Evolutionary conservation across 2,797 vertebrate genomes (phyloP).

Genomic region (Argyrosomus regius): DNA sequence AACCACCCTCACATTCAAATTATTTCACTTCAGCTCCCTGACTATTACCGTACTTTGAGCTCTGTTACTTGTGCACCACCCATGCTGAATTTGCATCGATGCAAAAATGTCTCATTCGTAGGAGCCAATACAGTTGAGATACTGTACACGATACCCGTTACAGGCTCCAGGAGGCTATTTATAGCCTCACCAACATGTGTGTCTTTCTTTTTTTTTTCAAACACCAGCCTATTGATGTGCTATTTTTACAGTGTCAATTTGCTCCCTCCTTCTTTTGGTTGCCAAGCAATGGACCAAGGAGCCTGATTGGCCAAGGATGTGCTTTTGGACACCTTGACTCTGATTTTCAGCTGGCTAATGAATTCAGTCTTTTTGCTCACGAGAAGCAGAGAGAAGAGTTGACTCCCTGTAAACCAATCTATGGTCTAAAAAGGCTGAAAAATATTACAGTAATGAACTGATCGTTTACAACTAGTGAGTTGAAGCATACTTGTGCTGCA

Average conservation of each 20-base stretch:
- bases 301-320: constrained; percentile 75
- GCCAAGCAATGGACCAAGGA: constrained; percentile 77
- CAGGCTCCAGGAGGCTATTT: constrained; percentile 87
- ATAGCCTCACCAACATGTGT: constrained; percentile 89
- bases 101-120: constrained; percentile 77
- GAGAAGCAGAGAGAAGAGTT: constrained; percentile 26
- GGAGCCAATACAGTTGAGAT: constrained; percentile 82
- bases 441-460: not conserved
- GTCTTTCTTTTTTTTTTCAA: constrained; percentile 87
- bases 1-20: constrained; percentile 63
- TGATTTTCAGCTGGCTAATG: constrained; percentile 70
- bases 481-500: not conserved
- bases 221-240: constrained; percentile 88
- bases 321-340: constrained; percentile 73
- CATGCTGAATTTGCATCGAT: constrained; percentile 68
- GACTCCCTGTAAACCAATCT: not conserved
- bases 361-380: constrained; percentile 57
- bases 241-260: constrained; percentile 84
- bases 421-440: not conserved
- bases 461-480: not conserved
- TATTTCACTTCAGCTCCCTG: constrained; percentile 1
- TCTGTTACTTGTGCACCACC: not conserved
- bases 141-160: constrained; percentile 84
- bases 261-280: constrained; percentile 79
- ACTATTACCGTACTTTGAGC: constrained; percentile 49